Base-by-base conservation (phyloP, 2,797 vertebrate species). In the Cryptoblepharus egeriae region DNA sequence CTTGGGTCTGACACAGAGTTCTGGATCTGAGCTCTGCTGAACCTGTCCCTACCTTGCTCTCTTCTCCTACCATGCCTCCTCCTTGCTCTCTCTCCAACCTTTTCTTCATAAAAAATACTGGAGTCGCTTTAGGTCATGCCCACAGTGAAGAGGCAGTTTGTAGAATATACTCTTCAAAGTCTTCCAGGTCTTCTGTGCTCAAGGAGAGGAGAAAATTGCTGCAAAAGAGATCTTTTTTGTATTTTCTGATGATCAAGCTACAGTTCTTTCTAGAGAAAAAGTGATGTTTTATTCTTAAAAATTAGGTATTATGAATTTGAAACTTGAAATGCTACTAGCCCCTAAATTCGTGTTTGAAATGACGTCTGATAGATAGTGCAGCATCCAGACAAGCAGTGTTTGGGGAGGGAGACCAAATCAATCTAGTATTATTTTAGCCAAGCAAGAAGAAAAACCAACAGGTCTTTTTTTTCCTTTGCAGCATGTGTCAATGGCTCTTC, bases 401-500 rank as follows among this genome's bases (percentile, higher is more conserved):
- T n/a, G 37, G 77, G 6, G 22, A 22, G 57, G 24, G 20, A 58
- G 24, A 58, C 22, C n/a, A n/a, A n/a, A 58, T 58, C 57, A 58
- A 57, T 81, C 81, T 77, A 74, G 49, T 2, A 65, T 26, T n/a
- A 35, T 49, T 13, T 7, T 57, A 37, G 16, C 49, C 22, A 49
- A 30, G 13, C 16, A 55, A 42, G 39, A 42, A 42, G 39, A 42
- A 42, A 42, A 42, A 9, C 39, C 39, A 42, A 42, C 39, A 42
- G 9, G 39, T 42, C 39, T 42, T 9, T 42, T 42, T 42, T 81
- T 28, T 2, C 61, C 68, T 57, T 78, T 79, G 2, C 32, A 96
- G 96, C 89, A 37, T 95, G 82, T 88, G 86, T 92, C 76, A 96
- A 95, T 84, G 94, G 94, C 69, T 89, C 94, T 82, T 93, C 94